Evolutionary conservation across 2,113 vertebrate genomes (phyloP), one percentile per base, ranked within the genome.

Genomic region (Puma concolor): DNA sequence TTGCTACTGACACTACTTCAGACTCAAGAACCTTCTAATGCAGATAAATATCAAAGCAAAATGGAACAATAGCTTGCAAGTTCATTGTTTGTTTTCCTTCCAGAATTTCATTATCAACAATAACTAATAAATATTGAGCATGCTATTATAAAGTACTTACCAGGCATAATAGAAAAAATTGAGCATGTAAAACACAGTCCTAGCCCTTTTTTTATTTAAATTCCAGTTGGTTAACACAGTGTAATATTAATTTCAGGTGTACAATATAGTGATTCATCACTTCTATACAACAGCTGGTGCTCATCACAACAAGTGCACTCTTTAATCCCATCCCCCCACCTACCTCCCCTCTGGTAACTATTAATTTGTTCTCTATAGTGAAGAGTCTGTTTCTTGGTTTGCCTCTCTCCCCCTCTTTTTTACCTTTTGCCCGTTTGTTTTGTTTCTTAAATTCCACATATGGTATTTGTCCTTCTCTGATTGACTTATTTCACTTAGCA

Each of bases 21-120:
- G 33, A 85, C 44, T 92, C 36, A 84, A 88, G 82, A 72, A 90
- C 41, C 19, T 90, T 85, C 72, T 76, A 38, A 50, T 15, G 54
- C 66, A 93, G 64, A 88, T 29, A 88, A 96, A 90, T 29, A 8
- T 66, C 72, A 85, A 89, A 64, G 44, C 36, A 85, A 95, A 97
- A 69, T 54, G 86, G 2, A 93, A 71, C 9, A 16, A 69, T 36
- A 66, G 23, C 27, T 80, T 74, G 1, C 11, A 82, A 93, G n/a
- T 41, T 96, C 50, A 50, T 14, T 67, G 38, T 66, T 96, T 66
- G 38, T 67, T 86, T 86, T 93, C 38, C 85, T 95, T 23, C 31
- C 25, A 54, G 57, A 81, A 90, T 96, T 80, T 89, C 72, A 50
- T 80, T 87, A 60, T 74, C 25, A 88, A 33, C 21, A 36, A 36